Evolutionary conservation across 2,888 invertebrate species (phyloP), one percentile per base, ranked within the genome.

Genomic region (Dolichopus griseipennis): DNA sequence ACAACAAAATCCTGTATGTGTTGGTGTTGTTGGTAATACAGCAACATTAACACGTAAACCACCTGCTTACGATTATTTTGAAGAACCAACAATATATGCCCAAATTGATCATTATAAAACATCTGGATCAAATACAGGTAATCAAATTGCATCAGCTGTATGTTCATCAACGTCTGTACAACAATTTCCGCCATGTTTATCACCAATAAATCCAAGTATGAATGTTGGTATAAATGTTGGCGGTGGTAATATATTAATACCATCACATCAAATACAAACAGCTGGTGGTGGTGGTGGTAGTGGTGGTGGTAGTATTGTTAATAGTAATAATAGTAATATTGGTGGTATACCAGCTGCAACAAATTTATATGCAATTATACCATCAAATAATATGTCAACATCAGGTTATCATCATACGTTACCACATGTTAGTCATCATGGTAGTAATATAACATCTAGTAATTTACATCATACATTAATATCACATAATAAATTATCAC

Each of bases 11-110:
- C 65, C 66, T 18, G 62, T 62, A 41, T 37, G 68, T 52, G 68
- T 66, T 27, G 76, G 77, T 22, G 62, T 6, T 62, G 9, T 4
- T n/a, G 22, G 10, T 62, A 62, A 62, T 34, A 64, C 68, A 64
- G 65, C 27, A 27, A 76, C 7, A 41, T 65, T 69, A 27, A 69
- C 71, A 69, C 78, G 76, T 18, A 12, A 12, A 69, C 79, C 79
- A 71, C 80, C 79, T 68, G 76, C 79, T 62, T 82, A 80, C 70
- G 81, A 81, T 73, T 82, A 82, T 73, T 81, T 81, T 71, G 87
- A 88, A 74, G 89, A 89, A 75, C 85, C 89, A 67, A 88, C 88
- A 75, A 87, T 89, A 77, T 89, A 90, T 80, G 89, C 90, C 70
- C 88, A 89, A 82, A 89, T 90, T 80, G 89, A 89, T 80, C 89